phyloP scores from a whole-genome alignment of 2,888 invertebrate species.

The Aphodius sticticus region DNA sequence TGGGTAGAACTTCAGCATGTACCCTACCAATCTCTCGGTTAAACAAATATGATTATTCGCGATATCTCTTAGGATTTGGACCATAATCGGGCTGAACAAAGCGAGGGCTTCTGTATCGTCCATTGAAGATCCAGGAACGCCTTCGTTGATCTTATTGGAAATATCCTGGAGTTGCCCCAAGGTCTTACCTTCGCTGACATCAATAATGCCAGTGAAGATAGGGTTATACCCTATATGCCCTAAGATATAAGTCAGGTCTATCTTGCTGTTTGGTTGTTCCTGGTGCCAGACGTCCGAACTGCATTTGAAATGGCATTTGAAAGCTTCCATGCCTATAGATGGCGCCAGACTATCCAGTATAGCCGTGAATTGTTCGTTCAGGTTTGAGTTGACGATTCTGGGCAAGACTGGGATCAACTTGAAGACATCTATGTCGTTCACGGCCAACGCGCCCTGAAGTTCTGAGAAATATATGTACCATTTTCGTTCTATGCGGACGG shows the following conservation, averaged over 20 bases:
- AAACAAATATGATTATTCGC: constrained; percentile 9
- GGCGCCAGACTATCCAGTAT: constrained; percentile 7
- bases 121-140: not conserved
- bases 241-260: constrained; percentile 1
- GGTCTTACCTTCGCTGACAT: constrained; percentile 4
- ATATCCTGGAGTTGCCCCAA: not conserved
- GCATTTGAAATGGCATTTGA: constrained; percentile 18
- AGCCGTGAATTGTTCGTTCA: constrained; percentile 18
- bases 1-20: constrained; percentile 23
- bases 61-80: constrained; percentile 8
- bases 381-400: not conserved
- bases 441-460: constrained; percentile 5
- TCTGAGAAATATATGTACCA: constrained; percentile 12
- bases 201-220: constrained; percentile 19
- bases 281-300: not conserved
- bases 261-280: not conserved
- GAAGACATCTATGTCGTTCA: constrained; percentile 28
- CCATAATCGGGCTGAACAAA: constrained; percentile 13
- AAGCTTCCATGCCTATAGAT: not conserved
- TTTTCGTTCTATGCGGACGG: constrained; percentile 13
- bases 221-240: constrained; percentile 22
- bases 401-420: constrained; percentile 15
- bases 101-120: not conserved
- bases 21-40: constrained; percentile 12
- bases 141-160: not conserved